A percentile compares a stretch with the other conserved stretches of the same genome.
Conservation (phyloP, 2,797 vertebrate genomes). For the Alauda arvensis region DNA sequence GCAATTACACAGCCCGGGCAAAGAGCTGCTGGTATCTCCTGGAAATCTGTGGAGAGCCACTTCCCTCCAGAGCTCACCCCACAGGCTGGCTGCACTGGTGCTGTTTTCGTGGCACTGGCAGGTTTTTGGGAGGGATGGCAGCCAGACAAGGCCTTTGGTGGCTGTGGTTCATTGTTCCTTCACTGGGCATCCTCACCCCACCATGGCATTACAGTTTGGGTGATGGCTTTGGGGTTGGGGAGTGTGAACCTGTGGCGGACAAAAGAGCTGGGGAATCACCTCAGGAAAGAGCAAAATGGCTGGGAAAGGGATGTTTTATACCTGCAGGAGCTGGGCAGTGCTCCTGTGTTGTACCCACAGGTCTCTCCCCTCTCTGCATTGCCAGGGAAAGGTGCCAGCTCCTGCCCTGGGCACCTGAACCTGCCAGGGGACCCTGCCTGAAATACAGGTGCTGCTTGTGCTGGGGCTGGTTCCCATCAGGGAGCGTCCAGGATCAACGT, state of each 20-base stretch:
- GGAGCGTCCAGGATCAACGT: rapidly evolving
- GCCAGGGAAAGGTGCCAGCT: neutral
- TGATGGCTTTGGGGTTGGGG: neutral
- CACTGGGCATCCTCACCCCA: neutral
- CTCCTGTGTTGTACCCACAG: neutral
- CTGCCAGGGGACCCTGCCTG: neutral
- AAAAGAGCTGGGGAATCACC: neutral
- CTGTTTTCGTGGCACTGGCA: neutral
- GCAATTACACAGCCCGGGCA: neutral
- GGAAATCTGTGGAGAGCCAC: slow-evolving; percentile 10
- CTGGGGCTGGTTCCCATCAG: neutral
- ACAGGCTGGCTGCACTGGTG: neutral
- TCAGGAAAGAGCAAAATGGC: neutral
- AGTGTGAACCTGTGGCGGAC: rapidly evolving
- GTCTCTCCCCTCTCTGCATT: neutral
- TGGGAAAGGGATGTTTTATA: neutral
- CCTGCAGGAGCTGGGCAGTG: rapidly evolving
- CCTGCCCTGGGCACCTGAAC: neutral
- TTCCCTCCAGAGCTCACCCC: neutral
- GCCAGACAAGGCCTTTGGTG: neutral
- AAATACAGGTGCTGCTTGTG: rapidly evolving
- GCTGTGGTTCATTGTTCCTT: neutral
- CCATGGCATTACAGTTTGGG: rapidly evolving
- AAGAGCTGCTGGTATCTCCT: slow-evolving; percentile 25
- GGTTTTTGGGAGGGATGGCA: neutral